These are phyloP conservation scores for Protula sp. DNA, from an alignment of 2,888 invertebrate species.

Conservation along the genomic window DNA sequence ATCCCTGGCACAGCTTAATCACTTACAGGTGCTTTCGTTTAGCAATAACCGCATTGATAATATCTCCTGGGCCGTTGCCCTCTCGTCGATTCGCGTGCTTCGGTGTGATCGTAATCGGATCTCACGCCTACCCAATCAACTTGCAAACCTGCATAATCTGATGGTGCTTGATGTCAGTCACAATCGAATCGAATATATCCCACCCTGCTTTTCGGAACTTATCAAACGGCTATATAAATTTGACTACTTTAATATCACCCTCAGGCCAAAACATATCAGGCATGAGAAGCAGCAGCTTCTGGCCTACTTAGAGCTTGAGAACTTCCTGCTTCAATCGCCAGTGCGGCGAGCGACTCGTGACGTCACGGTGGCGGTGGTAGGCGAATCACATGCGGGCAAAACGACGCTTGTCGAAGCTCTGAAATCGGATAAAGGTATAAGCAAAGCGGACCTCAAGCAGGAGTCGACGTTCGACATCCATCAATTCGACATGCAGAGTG, in stretches of 20 bases:
- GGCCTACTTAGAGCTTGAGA: slow-evolving; percentile 26
- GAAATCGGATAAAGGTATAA: slow-evolving; percentile 25
- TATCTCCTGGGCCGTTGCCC: slow-evolving; percentile 22
- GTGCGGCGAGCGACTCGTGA: slow-evolving; percentile 19
- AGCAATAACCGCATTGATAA: slow-evolving; percentile 29
- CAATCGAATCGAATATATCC: slow-evolving; percentile 27
- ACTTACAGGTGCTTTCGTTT: slow-evolving; percentile 24
- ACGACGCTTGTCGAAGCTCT: slow-evolving; percentile 27
- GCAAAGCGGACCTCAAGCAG: slow-evolving; percentile 17
- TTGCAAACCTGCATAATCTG: slow-evolving; percentile 22
- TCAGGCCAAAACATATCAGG: slow-evolving; percentile 22
- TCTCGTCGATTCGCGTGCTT: slow-evolving; percentile 20
- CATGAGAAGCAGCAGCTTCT: slow-evolving; percentile 22
- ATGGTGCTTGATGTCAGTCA: slow-evolving; percentile 27
- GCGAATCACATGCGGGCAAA: slow-evolving; percentile 29
- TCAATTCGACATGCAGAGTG: slow-evolving; percentile 27
- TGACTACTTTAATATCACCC: slow-evolving; percentile 26
- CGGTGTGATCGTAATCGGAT: slow-evolving; percentile 26
- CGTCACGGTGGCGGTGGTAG: slow-evolving; percentile 26
- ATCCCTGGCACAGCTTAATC: slow-evolving; percentile 21
- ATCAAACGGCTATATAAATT: slow-evolving; percentile 22
- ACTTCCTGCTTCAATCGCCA: slow-evolving; percentile 17
- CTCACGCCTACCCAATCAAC: slow-evolving; percentile 23
- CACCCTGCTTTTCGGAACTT: slow-evolving; percentile 23
- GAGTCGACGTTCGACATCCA: slow-evolving; percentile 24